Conservation (phyloP, 2,888 invertebrate species). For the Hydroisotoma schaefferi region DNA sequence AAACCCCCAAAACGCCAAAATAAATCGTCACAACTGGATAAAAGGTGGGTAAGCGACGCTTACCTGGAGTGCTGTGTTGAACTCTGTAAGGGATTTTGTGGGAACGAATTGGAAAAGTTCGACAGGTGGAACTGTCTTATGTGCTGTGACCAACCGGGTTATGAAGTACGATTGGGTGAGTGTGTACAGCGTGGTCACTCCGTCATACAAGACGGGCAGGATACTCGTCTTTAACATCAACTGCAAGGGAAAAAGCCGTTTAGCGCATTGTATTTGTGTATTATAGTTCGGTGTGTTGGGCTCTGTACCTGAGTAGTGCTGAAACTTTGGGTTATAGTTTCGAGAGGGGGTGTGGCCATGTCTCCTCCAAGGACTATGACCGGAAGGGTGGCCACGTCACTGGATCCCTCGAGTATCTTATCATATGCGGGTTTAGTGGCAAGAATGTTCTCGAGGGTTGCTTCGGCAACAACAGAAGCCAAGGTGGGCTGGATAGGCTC, state of each 20-base stretch:
- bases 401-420: slow-evolving; percentile 60
- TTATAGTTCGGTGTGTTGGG: no score
- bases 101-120: slow-evolving; percentile 82
- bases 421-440: slow-evolving; percentile 76
- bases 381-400: slow-evolving; percentile 70
- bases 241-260: slow-evolving; percentile 37
- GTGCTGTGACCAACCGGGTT: slow-evolving; percentile 81
- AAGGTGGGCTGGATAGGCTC: slow-evolving; percentile 47
- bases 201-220: slow-evolving; percentile 72
- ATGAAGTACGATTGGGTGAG: slow-evolving; percentile 85
- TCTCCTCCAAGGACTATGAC: slow-evolving; percentile 71
- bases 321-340: slow-evolving; percentile 85
- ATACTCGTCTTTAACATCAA: slow-evolving; percentile 83
- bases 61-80: slow-evolving; percentile 80
- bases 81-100: slow-evolving; percentile 80
- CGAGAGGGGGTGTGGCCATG: slow-evolving; percentile 78
- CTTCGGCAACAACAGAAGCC: slow-evolving; percentile 36
- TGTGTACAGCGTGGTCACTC: slow-evolving; percentile 68
- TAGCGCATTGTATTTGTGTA: slow-evolving; percentile 5
- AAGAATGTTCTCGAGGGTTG: slow-evolving; percentile 69
- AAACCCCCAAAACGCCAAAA: neutral
- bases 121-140: slow-evolving; percentile 83
- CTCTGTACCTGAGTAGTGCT: slow-evolving; percentile 74
- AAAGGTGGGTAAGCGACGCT: neutral
- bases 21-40: neutral